Evolutionary conservation across 2,797 vertebrate species (phyloP).

Genomic region (Brachyalestes nurse): DNA sequence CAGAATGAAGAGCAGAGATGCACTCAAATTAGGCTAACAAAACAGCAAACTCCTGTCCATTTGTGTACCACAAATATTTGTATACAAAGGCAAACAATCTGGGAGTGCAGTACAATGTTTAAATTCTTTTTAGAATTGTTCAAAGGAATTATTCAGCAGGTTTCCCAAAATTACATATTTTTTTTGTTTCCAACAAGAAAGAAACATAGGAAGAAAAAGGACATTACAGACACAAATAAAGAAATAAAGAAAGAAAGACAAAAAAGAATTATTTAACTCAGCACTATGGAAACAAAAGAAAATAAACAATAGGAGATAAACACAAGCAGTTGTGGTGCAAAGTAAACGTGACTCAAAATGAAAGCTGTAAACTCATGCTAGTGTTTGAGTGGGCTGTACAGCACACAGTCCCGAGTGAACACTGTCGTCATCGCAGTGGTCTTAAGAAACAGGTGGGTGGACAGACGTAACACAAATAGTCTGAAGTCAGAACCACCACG

Average conservation of each 20-base stretch:
- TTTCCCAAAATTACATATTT: too few relatives aligned
- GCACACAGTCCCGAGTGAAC: background rate
- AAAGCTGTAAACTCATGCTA: background rate
- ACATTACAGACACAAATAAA: too few relatives aligned
- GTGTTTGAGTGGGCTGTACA: background rate
- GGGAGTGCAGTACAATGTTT: background rate
- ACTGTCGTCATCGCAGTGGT: background rate
- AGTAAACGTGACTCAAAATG: too few relatives aligned
- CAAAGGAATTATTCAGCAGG: too few relatives aligned
- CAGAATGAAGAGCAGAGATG: background rate
- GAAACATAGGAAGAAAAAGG: too few relatives aligned
- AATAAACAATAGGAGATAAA: background rate
- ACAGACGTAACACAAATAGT: slow-evolving; percentile 36
- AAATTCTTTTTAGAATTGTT: background rate
- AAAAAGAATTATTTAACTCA: too few relatives aligned
- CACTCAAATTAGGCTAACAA: background rate
- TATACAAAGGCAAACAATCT: background rate
- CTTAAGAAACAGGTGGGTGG: slow-evolving; percentile 8
- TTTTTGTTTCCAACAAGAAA: too few relatives aligned
- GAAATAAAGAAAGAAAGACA: too few relatives aligned
- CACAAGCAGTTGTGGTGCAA: background rate
- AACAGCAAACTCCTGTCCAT: background rate
- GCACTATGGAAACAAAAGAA: too few relatives aligned
- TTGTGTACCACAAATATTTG: slow-evolving; percentile 15
- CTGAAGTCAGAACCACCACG: slow-evolving; percentile 16